Conservation (phyloP, 1,140 invertebrate genomes). For the Drosophila virilis region DNA sequence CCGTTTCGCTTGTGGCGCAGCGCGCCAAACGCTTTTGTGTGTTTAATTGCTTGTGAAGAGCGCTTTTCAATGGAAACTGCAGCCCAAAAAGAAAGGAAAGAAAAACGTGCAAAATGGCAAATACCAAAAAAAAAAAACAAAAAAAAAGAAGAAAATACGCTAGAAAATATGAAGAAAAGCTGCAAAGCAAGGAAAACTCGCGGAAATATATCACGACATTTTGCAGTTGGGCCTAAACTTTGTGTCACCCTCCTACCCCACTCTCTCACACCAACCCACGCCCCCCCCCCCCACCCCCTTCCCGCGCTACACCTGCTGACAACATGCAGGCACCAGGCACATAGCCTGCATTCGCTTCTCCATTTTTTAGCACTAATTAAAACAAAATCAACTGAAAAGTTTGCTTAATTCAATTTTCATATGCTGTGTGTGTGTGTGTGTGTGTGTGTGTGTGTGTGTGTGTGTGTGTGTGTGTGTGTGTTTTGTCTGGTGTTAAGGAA, state of each 20-base stretch:
- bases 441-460: slow-evolving; percentile 22
- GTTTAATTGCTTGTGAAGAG: slow-evolving; percentile 83
- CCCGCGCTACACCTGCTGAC: too few species aligned
- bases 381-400: too few species aligned
- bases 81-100: slow-evolving; percentile 44
- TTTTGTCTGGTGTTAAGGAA: slow-evolving; percentile 4
- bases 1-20: slow-evolving; percentile 69
- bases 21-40: slow-evolving; percentile 80
- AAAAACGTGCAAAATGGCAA: slow-evolving; percentile 5
- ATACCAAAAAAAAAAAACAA: background rate
- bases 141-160: background rate
- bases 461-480: slow-evolving; percentile 4
- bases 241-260: too few species aligned
- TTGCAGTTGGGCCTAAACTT: too few species aligned
- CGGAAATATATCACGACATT: too few species aligned
- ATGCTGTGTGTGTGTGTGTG: background rate
- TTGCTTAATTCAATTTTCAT: too few species aligned
- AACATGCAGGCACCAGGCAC: background rate
- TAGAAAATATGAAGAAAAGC: too few species aligned
- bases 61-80: slow-evolving; percentile 79
- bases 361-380: too few species aligned
- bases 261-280: background rate
- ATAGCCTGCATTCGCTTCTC: too few species aligned
- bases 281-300: too few species aligned
- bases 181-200: too few species aligned